Evolutionary conservation across 1,140 invertebrate genomes (phyloP).

Genomic region (Chelonus insularis): DNA sequence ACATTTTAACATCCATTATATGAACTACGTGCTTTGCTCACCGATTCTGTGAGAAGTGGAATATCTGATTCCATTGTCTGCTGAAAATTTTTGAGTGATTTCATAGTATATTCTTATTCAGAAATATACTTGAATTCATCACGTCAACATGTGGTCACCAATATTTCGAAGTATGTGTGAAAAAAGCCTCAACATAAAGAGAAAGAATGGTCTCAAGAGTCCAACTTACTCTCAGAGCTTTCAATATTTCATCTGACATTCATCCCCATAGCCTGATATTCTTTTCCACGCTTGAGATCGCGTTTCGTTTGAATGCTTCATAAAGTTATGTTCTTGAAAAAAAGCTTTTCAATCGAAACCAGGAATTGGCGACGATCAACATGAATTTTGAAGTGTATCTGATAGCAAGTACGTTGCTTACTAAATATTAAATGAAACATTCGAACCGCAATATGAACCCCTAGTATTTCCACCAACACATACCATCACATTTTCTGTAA

Average conservation of each 20-base stretch:
- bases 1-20: constrained; percentile 34
- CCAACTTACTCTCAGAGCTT: neutral
- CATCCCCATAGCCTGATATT: neutral
- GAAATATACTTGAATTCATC: neutral
- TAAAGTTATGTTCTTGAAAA: constrained; percentile 49
- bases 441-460: constrained; percentile 54
- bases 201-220: constrained; percentile 11
- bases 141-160: constrained; percentile 44
- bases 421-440: constrained; percentile 62
- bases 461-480: constrained; percentile 33
- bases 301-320: constrained; percentile 41
- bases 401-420: constrained; percentile 51
- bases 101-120: neutral
- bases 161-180: constrained; percentile 31
- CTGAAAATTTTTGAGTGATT: constrained; percentile 28
- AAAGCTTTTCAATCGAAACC: constrained; percentile 53
- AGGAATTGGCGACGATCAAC: constrained; percentile 45
- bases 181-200: neutral
- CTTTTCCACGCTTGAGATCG: constrained; percentile 13
- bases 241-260: constrained; percentile 45
- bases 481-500: constrained; percentile 32
- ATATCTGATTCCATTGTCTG: constrained; percentile 31
- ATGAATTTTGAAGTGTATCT: constrained; percentile 57
- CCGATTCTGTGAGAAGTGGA: constrained; percentile 49
- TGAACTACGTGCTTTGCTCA: constrained; percentile 50